Base-by-base conservation (phyloP, 2,888 invertebrate species). In the Taenaris catops region DNA sequence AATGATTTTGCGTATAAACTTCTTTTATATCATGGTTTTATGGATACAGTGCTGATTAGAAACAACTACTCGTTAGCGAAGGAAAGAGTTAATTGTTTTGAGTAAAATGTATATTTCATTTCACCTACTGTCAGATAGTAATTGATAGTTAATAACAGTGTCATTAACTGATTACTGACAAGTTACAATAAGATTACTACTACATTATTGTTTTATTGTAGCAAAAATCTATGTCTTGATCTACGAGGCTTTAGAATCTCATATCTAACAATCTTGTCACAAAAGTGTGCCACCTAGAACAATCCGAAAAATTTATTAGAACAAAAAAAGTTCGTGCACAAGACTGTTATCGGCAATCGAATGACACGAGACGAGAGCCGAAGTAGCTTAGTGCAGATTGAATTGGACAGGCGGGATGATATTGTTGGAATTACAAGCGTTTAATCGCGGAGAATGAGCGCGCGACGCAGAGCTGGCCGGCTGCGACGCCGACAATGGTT, bases 351-450 rank as follows among this genome's bases (percentile, higher is more conserved):
- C 44, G 42, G 40, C 46, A 51, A 57, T 52, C 49, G 58, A 57
- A 59, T 65, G 69, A 71, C 64, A 64, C 54, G 65, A 64, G 65
- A 64, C 58, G 63, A 58, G 53, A 64, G 58, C 53, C 55, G 53
- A 52, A 27, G 46, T 44, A 39, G 55, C 47, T 50, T 46, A 54
- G 56, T 55, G 63, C 57, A 73, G 76, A 83, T 81, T 71, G 74
- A 74, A 75, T 74, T 65, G 59, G 75, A 76, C 74, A 69, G 76
- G 54, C 58, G 56, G 61, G 64, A 74, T 72, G 76, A 79, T 80
- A 84, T 76, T 80, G 70, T 80, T 69, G 78, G 79, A 81, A 83
- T 83, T 81, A 80, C 72, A 79, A 80, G 79, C 83, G 75, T 81
- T 80, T 79, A 81, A 83, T 83, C 74, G 72, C 58, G 67, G 66